Percentiles rank a stretch among this genome's conserved stretches.
Evolutionary conservation across 2,888 invertebrate species (phyloP).

Genomic region (Odontocerum albicorne): DNA sequence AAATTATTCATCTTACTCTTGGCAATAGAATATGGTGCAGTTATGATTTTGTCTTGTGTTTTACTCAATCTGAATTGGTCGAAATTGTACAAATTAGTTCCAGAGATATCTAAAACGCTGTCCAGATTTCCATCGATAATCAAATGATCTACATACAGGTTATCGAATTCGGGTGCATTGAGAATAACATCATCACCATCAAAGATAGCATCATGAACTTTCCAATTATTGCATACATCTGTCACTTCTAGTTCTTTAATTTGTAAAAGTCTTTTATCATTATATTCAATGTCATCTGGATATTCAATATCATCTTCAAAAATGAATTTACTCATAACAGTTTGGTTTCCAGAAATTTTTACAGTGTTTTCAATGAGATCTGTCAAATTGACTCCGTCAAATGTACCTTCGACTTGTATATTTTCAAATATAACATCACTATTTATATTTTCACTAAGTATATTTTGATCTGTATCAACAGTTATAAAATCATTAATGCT

Average conservation of each 20-base stretch:
- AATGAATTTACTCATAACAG: slow-evolving; percentile 44
- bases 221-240: slow-evolving; percentile 45
- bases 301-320: slow-evolving; percentile 40
- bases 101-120: slow-evolving; percentile 42
- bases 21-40: slow-evolving; percentile 40
- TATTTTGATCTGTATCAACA: slow-evolving; percentile 50
- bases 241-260: slow-evolving; percentile 44
- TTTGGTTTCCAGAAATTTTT: slow-evolving; percentile 46
- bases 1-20: slow-evolving; percentile 44
- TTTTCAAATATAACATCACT: slow-evolving; percentile 51
- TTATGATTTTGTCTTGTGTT: slow-evolving; percentile 42
- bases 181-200: slow-evolving; percentile 32
- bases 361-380: slow-evolving; percentile 48
- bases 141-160: slow-evolving; percentile 41
- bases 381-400: slow-evolving; percentile 48
- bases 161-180: slow-evolving; percentile 39
- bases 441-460: slow-evolving; percentile 46
- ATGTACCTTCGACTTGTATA: slow-evolving; percentile 46
- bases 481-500: slow-evolving; percentile 51
- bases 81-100: slow-evolving; percentile 44
- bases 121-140: slow-evolving; percentile 44
- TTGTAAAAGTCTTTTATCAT: slow-evolving; percentile 23
- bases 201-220: slow-evolving; percentile 36
- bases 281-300: not conserved
- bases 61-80: slow-evolving; percentile 42